Evolutionary conservation across 2,113 vertebrate species (phyloP).

Genomic region (Bothrops jararaca): DNA sequence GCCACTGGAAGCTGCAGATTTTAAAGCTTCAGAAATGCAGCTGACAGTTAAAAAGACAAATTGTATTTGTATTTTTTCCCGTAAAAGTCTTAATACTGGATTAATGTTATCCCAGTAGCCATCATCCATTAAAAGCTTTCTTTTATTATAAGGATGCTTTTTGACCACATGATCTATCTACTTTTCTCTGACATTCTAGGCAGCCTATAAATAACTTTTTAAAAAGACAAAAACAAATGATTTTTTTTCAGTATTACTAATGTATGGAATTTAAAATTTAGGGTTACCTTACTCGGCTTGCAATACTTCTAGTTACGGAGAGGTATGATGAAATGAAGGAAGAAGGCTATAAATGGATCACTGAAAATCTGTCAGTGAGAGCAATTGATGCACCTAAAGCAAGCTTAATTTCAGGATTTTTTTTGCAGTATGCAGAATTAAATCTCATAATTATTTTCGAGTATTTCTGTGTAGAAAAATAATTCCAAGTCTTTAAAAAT

Average conservation of each 20-base stretch:
- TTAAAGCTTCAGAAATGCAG: constrained; percentile 73
- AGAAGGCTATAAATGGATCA: neutral
- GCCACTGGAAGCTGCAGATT: constrained; percentile 74
- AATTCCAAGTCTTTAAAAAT: neutral
- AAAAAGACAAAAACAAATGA: constrained; percentile 38
- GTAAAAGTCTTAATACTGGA: constrained; percentile 69
- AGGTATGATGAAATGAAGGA: neutral
- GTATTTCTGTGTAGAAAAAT: neutral
- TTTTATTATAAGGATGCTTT: constrained; percentile 62
- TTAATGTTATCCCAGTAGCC: constrained; percentile 70
- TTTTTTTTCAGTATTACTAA: constrained; percentile 41
- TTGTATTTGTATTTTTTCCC: constrained; percentile 70
- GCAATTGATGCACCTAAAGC: neutral
- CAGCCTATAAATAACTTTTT: constrained; percentile 48
- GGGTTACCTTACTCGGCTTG: constrained; percentile 7
- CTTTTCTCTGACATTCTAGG: constrained; percentile 54
- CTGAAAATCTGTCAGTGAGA: neutral
- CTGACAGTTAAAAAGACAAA: constrained; percentile 79
- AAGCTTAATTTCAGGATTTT: constrained; percentile 24
- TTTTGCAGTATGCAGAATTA: neutral
- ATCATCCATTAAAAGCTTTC: constrained; percentile 69
- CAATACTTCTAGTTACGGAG: constrained; percentile 21
- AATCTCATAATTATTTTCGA: neutral
- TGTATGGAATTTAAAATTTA: constrained; percentile 23
- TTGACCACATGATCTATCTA: constrained; percentile 61